Percentiles rank a stretch among this genome's conserved stretches.
These are phyloP conservation scores for Bimastos eiseni DNA, from an alignment of 2,888 invertebrate genomes.

Conservation along the genomic window DNA sequence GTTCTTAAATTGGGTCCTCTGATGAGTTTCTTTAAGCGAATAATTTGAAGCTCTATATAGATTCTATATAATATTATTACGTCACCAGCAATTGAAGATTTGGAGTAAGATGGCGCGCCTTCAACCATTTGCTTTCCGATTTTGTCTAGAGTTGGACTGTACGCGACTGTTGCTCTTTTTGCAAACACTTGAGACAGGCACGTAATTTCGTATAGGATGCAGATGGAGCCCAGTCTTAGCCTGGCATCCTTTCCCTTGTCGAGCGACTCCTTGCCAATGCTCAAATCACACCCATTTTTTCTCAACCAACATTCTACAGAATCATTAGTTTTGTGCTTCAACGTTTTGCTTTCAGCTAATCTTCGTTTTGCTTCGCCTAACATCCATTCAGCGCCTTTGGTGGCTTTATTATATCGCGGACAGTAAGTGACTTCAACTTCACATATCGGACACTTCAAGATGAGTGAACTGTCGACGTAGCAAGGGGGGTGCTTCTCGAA, in stretches of 20 bases:
- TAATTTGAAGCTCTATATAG: not conserved
- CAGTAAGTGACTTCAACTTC: not conserved
- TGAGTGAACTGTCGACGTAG: not conserved
- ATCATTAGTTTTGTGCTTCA: not conserved
- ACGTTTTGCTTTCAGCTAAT: not conserved
- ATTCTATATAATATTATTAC: not conserved
- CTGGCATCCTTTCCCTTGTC: not conserved
- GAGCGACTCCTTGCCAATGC: not conserved
- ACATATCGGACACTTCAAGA: not conserved
- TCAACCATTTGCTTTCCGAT: not conserved
- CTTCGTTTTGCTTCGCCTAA: not conserved
- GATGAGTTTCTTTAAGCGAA: not conserved
- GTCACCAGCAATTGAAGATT: not conserved
- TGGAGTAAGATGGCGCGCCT: not conserved
- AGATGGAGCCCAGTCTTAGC: not conserved
- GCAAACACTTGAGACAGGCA: not conserved
- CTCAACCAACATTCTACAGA: not conserved
- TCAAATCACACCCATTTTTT: not conserved
- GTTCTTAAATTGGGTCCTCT: not conserved
- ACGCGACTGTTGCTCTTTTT: not conserved
- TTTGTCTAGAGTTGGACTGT: not conserved
- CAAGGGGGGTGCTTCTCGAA: slow-evolving; percentile 33
- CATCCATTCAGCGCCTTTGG: not conserved
- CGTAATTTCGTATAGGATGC: not conserved
- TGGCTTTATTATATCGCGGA: not conserved